A percentile compares a stretch with the other conserved stretches of the same genome.
phyloP scores from a whole-genome alignment of 2,888 invertebrate genomes.

The Drosophila acutilabella region DNA sequence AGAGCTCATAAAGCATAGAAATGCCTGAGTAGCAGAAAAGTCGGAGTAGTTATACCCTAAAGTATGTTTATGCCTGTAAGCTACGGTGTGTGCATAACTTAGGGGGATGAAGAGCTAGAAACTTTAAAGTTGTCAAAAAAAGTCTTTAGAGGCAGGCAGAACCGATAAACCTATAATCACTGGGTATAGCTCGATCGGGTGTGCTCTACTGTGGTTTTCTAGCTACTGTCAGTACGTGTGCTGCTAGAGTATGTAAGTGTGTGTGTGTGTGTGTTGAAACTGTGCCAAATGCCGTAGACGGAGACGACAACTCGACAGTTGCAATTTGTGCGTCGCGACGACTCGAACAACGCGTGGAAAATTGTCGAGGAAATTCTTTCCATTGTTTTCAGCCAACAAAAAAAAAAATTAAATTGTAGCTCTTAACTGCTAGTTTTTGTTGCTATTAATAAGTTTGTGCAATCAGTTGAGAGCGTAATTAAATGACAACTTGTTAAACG shows the following conservation, averaged over 20 bases:
- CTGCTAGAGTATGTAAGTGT: constrained; percentile 4
- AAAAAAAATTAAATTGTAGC: too few relatives aligned
- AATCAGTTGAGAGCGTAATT: constrained; percentile 47
- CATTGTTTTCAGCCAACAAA: neutral
- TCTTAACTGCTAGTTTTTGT: neutral
- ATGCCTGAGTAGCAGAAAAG: too few relatives aligned
- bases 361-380: constrained; percentile 27
- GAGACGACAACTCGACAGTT: constrained; percentile 75
- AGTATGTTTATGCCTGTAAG: too few relatives aligned
- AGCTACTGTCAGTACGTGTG: constrained; percentile 4
- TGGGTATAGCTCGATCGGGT: too few relatives aligned
- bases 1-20: too few relatives aligned
- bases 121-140: too few relatives aligned
- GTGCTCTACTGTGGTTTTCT: neutral
- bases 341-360: constrained; percentile 62
- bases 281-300: constrained; percentile 59
- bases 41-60: too few relatives aligned
- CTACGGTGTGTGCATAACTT: too few relatives aligned
- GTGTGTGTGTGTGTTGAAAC: constrained; percentile 43
- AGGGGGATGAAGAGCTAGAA: too few relatives aligned
- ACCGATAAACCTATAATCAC: too few relatives aligned
- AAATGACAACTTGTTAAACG: constrained; percentile 64
- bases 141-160: too few relatives aligned
- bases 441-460: constrained; percentile 21
- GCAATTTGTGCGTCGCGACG: constrained; percentile 74